Evolutionary conservation across 2,888 invertebrate genomes (phyloP).

Genomic region (Podabrus alpinus): DNA sequence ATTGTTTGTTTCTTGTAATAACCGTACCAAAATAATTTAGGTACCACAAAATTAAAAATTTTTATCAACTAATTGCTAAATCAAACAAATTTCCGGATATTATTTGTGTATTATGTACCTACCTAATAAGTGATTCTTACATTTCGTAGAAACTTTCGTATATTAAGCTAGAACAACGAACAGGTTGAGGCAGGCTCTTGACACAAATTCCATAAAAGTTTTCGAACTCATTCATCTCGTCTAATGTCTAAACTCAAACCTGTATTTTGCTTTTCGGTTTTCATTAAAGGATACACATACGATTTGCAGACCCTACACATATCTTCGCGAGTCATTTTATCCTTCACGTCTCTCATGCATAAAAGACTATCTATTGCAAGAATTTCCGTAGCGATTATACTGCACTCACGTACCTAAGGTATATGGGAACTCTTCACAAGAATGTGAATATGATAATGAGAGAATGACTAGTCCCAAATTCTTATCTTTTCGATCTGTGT

Average conservation of each 20-base stretch:
- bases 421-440: slow-evolving; percentile 37
- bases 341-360: slow-evolving; percentile 20
- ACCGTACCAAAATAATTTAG: background rate
- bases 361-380: slow-evolving; percentile 36
- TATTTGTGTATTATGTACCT: slow-evolving; percentile 5
- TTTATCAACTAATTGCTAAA: background rate
- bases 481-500: slow-evolving; percentile 50
- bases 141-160: slow-evolving; percentile 16
- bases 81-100: slow-evolving; percentile 13
- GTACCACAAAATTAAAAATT: no score
- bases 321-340: slow-evolving; percentile 22
- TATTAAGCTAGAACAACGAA: slow-evolving; percentile 24
- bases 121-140: slow-evolving; percentile 9
- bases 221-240: slow-evolving; percentile 27
- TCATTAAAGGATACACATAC: slow-evolving; percentile 11
- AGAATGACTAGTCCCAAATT: slow-evolving; percentile 44
- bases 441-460: slow-evolving; percentile 49
- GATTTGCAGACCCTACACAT: slow-evolving; percentile 20
- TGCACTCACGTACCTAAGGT: slow-evolving; percentile 24
- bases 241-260: slow-evolving; percentile 21
- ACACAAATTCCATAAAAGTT: slow-evolving; percentile 24
- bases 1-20: background rate
- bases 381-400: slow-evolving; percentile 35
- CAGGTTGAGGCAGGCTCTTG: slow-evolving; percentile 29
- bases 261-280: slow-evolving; percentile 7